Conservation (phyloP, 1,140 invertebrate genomes). For the Bombus haemorrhoidalis region DNA sequence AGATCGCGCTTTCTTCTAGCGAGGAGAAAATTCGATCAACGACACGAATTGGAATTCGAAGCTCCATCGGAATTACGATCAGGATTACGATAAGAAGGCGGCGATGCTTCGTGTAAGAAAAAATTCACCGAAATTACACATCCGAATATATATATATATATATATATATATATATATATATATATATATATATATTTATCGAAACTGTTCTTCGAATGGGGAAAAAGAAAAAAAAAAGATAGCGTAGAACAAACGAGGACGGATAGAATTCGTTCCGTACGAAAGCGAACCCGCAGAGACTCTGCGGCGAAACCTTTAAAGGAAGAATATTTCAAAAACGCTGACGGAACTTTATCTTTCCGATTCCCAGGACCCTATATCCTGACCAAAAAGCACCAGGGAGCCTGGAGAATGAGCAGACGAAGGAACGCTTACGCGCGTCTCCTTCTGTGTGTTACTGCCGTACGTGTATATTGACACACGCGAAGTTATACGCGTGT, state of each 20-base stretch:
- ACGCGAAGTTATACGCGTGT: not conserved
- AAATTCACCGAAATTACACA: not conserved
- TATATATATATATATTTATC: not conserved
- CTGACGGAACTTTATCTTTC: constrained; percentile 69
- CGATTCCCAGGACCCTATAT: constrained; percentile 56
- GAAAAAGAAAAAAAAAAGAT: not conserved
- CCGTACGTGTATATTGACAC: no score
- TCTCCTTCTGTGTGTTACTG: not conserved
- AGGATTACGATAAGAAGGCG: not conserved
- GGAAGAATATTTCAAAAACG: constrained; percentile 64
- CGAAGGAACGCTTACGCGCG: constrained; percentile 4
- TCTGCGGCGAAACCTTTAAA: constrained; percentile 19
- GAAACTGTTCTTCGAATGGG: not conserved
- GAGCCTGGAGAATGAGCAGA: constrained; percentile 11
- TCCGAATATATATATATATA: no score
- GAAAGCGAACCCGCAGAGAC: constrained; percentile 33
- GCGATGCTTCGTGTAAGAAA: not conserved
- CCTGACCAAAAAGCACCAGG: constrained; percentile 7
- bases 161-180: no score
- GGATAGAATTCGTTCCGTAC: not conserved
- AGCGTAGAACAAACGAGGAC: no score
- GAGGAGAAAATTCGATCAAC: not conserved
- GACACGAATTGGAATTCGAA: not conserved
- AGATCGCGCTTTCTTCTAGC: not conserved
- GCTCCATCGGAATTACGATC: not conserved